Evolutionary conservation across 2,888 invertebrate species (phyloP), one percentile per base, ranked within the genome.

Genomic region (Trichopria drosophilae): DNA sequence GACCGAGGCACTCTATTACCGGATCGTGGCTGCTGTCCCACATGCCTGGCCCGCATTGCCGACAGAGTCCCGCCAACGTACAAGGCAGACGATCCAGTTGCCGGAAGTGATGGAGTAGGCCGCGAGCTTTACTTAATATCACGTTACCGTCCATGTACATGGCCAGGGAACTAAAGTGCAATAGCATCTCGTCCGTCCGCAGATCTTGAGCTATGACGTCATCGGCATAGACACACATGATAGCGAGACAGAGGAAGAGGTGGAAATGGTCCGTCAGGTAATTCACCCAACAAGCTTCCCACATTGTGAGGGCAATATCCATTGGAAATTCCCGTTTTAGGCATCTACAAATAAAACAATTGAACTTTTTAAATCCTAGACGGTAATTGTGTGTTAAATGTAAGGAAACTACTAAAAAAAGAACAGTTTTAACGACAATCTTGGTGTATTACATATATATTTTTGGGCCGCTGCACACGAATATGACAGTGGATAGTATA

Each of bases 241-340:
- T 94, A 45, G 96, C 91, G 62, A 94, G 81, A 71, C 94, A 94
- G 47, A 97, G 81, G 77, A 97, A 97, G 66, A 97, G 79, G 71
- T 97, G 95, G 78, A 97, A 97, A 76, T 94, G 94, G 74, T 94
- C 93, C 0, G 96, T 96, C 69, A 94, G 84, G 76, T 93, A 95
- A 78, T 93, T 93, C 0, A 94, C 89, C 97, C 97, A 97, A 77
- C 96, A 97, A 3, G 94, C 90, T 78, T 96, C 93, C 94, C 94
- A 95, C 88, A 95, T 93, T 23, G 88, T 81, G 34, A 94, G 81
- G 0, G 93, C 93, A 26, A 91, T 89, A 10, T 86, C 84, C 72
- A 93, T 93, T 0, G 90, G 87, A 70, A 95, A 95, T 76, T 95
- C 94, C 1, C 94, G 81, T 67, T 93, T 92, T 77, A 96, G 93